phyloP scores from a whole-genome alignment of 1,140 invertebrate genomes.

The Drosophila cardini region DNA sequence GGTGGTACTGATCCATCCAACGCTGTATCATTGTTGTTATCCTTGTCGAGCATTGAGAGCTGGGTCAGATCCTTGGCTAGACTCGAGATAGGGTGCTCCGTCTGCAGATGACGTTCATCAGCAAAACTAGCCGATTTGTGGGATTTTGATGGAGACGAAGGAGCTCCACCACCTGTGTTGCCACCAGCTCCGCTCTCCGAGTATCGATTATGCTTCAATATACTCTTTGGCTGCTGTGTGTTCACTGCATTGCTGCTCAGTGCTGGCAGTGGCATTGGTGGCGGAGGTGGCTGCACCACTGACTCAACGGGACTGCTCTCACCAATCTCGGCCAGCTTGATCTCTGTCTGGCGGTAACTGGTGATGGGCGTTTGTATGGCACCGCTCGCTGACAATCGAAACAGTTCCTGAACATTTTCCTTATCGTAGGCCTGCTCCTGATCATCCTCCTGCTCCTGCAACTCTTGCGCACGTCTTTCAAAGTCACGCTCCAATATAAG shows the following conservation, averaged over 20 bases:
- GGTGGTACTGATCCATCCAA: conserved; percentile 83
- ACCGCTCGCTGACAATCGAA: conserved; percentile 69
- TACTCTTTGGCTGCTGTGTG: conserved; percentile 80
- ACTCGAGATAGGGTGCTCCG: conserved; percentile 79
- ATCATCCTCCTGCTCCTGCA: conserved; percentile 91
- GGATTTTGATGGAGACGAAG: conserved; percentile 83
- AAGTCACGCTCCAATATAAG: conserved; percentile 94
- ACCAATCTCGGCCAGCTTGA: conserved; percentile 74
- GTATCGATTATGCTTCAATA: conserved; percentile 83
- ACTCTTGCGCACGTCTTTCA: conserved; percentile 92
- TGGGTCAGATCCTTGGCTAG: conserved; percentile 74
- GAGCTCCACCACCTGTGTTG: conserved; percentile 51
- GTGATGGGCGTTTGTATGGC: conserved; percentile 80
- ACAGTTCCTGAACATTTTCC: conserved; percentile 84
- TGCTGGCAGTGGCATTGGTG: conserved; percentile 26
- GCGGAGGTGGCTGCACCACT: conserved; percentile 4
- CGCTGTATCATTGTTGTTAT: conserved; percentile 62
- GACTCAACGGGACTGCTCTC: conserved; percentile 55
- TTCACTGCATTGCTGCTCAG: neutral
- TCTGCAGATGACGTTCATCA: conserved; percentile 79
- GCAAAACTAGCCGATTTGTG: conserved; percentile 84
- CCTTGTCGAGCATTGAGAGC: conserved; percentile 62
- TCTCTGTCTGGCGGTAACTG: conserved; percentile 79
- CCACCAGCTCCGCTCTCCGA: conserved; percentile 63
- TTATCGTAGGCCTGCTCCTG: conserved; percentile 87